phyloP scores from a whole-genome alignment of 2,888 invertebrate genomes.

The Meliscaeva auricollis region DNA sequence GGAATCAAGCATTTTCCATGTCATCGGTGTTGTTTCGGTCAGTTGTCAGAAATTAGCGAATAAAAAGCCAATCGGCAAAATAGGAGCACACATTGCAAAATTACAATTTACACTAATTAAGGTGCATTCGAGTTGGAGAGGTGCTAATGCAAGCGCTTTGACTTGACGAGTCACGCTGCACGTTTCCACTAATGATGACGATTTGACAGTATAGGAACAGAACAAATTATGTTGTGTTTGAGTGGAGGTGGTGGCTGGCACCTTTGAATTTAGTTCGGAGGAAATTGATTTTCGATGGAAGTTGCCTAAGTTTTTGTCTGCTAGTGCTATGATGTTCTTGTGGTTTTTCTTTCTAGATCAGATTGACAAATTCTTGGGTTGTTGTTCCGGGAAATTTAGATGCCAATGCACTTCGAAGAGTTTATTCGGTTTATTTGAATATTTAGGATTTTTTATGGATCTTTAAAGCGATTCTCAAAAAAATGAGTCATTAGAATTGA shows the following conservation, averaged over 20 bases:
- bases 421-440: background rate
- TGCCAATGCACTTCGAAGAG: conserved; percentile 37
- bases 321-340: background rate
- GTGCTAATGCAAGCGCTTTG: conserved; percentile 58
- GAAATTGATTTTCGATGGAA: conserved; percentile 73
- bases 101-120: conserved; percentile 68
- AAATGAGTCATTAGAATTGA: background rate
- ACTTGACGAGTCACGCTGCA: conserved; percentile 30
- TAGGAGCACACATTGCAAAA: conserved; percentile 73
- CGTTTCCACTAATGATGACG: conserved; percentile 23
- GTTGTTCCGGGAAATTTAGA: conserved; percentile 13
- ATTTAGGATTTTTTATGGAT: too few relatives aligned
- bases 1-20: conserved; percentile 28
- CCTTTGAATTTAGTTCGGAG: conserved; percentile 29
- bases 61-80: conserved; percentile 62
- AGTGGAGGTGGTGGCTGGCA: conserved; percentile 13
- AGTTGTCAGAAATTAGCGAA: conserved; percentile 48
- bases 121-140: conserved; percentile 52
- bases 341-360: conserved; percentile 13
- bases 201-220: conserved; percentile 39
- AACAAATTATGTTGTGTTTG: background rate
- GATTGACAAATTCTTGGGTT: conserved; percentile 14
- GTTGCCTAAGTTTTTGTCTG: conserved; percentile 30
- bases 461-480: background rate
- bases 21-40: conserved; percentile 16